Evolutionary conservation across 2,113 vertebrate genomes (phyloP).

Genomic region (Limanda limanda): DNA sequence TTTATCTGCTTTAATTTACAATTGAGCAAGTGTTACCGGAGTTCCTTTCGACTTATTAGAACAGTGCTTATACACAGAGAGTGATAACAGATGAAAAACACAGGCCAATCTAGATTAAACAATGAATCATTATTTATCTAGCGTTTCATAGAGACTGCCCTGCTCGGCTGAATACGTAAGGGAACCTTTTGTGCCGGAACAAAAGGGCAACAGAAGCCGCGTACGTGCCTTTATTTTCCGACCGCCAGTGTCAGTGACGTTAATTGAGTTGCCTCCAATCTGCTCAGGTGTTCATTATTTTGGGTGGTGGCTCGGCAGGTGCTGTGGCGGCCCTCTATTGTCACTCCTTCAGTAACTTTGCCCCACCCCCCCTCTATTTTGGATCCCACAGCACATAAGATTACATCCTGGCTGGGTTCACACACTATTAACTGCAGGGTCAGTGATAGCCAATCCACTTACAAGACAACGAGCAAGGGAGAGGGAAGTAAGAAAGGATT

Average conservation of each 20-base stretch:
- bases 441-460: constrained; percentile 69
- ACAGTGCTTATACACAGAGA: constrained; percentile 79
- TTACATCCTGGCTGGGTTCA: constrained; percentile 79
- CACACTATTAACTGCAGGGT: constrained; percentile 76
- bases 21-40: constrained; percentile 86
- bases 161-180: constrained; percentile 87
- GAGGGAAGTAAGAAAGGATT: constrained; percentile 49
- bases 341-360: constrained; percentile 71
- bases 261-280: constrained; percentile 86
- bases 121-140: constrained; percentile 93
- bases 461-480: constrained; percentile 51
- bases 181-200: constrained; percentile 89
- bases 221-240: constrained; percentile 85
- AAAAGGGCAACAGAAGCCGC: constrained; percentile 88
- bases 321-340: constrained; percentile 72
- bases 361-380: constrained; percentile 23
- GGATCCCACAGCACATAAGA: constrained; percentile 79
- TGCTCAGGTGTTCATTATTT: constrained; percentile 86
- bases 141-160: constrained; percentile 86
- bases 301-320: constrained; percentile 79
- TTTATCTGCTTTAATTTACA: constrained; percentile 51
- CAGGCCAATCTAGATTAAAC: constrained; percentile 90
- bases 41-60: constrained; percentile 80
- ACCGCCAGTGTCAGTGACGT: constrained; percentile 84
- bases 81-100: constrained; percentile 87